Evolutionary conservation across 2,888 invertebrate genomes (phyloP), one percentile per base, ranked within the genome.

Genomic region (Eulithis testata): DNA sequence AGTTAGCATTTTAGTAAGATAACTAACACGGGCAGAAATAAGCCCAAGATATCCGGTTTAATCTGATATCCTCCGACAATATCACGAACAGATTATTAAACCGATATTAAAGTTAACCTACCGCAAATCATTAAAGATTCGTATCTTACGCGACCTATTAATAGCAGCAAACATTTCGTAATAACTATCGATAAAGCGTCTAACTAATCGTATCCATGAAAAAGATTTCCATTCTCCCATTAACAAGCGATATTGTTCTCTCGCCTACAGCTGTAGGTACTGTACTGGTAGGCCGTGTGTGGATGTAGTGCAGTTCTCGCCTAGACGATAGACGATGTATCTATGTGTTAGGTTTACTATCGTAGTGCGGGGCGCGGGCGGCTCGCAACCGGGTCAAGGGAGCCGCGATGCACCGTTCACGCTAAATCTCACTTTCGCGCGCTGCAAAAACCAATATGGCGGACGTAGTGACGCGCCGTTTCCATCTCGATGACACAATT

Each of bases 391-490:
- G 84, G 92, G 93, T 93, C 93, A 93, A 92, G 92, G 92, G 92
- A 91, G 84, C 80, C 84, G 85, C 90, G 92, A 90, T 92, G 92
- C 93, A 92, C 88, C 90, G 90, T 86, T 90, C 89, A 85, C 89
- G 90, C 86, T 90, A 91, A 92, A 93, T 91, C 92, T 93, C 92
- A 93, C 93, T 93, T 93, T 93, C 93, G 92, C 91, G 89, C 88
- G 89, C 86, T 86, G 89, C 87, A 89, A 83, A 62, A 85, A 85
- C 86, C 82, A 88, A 89, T 85, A 89, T 89, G 89, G 89, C 91
- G 81, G 88, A 76, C 78, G 74, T 81, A 84, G 85, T 87, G 86
- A 88, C 89, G 86, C 77, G 82, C 83, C 73, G 78, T 79, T 86
- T 87, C 86, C 82, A 80, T 86, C 82, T 87, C 88, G 82, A 82